Conservation (phyloP, 2,888 invertebrate genomes). For the Dinocampus coccinellae region DNA sequence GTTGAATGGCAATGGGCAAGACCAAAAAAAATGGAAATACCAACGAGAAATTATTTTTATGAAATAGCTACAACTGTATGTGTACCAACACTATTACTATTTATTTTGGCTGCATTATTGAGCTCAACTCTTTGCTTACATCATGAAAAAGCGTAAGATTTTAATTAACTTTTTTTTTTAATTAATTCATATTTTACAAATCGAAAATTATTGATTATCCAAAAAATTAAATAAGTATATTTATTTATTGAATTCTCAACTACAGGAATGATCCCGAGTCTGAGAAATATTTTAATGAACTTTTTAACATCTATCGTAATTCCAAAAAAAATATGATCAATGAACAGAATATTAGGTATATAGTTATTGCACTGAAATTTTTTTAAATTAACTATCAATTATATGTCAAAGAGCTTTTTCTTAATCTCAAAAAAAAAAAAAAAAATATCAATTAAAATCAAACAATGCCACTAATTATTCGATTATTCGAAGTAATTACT, state of each 20-base stretch:
- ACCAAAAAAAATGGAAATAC: constrained; percentile 74
- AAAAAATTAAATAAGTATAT: constrained; percentile 15
- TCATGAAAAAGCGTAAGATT: constrained; percentile 82
- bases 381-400: too few relatives aligned
- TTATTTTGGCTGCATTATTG: constrained; percentile 76
- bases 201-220: background rate
- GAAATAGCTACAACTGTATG: constrained; percentile 80
- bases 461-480: background rate
- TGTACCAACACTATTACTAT: constrained; percentile 78
- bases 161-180: background rate
- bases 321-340: constrained; percentile 35
- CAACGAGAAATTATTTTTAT: constrained; percentile 77
- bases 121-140: constrained; percentile 83
- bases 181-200: background rate
- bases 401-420: background rate
- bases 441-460: background rate
- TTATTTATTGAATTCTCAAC: constrained; percentile 39
- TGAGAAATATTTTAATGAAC: constrained; percentile 60
- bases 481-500: constrained; percentile 15
- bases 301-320: constrained; percentile 57
- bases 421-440: background rate
- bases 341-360: constrained; percentile 21
- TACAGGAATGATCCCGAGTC: constrained; percentile 62
- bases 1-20: constrained; percentile 75
- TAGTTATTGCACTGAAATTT: too few relatives aligned